These are phyloP conservation scores for Aporrectodea caliginosa DNA, from an alignment of 1,140 invertebrate genomes.

Conservation along the genomic window DNA sequence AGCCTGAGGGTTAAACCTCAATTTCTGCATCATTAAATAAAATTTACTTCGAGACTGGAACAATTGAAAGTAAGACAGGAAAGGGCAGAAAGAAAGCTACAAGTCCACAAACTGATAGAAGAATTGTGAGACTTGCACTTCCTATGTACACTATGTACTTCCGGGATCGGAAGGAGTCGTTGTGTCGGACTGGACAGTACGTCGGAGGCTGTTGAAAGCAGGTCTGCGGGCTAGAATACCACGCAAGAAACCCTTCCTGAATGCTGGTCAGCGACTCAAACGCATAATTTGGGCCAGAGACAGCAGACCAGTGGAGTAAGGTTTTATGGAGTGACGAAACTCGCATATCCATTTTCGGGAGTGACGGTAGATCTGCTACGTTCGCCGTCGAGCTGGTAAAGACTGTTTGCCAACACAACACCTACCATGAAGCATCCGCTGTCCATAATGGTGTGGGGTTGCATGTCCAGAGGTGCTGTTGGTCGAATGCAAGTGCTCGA, in stretches of 20 bases:
- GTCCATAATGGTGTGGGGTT: not conserved
- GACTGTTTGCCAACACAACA: conserved; percentile 3
- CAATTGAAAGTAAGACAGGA: conserved; percentile 8
- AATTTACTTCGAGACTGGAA: not conserved
- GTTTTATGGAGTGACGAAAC: conserved; percentile 7
- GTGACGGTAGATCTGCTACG: not conserved
- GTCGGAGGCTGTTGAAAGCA: not conserved
- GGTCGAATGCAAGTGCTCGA: not conserved
- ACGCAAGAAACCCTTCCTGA: not conserved
- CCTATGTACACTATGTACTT: not conserved
- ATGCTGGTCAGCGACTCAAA: not conserved
- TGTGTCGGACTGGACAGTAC: not conserved
- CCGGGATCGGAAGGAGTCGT: not conserved
- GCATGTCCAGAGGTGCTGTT: not conserved
- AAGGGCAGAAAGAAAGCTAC: not conserved
- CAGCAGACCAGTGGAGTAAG: conserved; percentile 1
- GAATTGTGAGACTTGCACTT: not conserved
- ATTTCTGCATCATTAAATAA: too few relatives aligned
- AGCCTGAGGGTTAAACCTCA: too few relatives aligned
- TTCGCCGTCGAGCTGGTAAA: not conserved
- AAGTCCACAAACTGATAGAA: not conserved
- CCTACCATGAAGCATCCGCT: not conserved
- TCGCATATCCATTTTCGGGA: conserved; percentile 1
- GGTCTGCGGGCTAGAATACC: not conserved
- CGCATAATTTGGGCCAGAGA: conserved; percentile 1